Base-by-base conservation (phyloP, 1,140 invertebrate genomes). In the Pissodes strobi region DNA sequence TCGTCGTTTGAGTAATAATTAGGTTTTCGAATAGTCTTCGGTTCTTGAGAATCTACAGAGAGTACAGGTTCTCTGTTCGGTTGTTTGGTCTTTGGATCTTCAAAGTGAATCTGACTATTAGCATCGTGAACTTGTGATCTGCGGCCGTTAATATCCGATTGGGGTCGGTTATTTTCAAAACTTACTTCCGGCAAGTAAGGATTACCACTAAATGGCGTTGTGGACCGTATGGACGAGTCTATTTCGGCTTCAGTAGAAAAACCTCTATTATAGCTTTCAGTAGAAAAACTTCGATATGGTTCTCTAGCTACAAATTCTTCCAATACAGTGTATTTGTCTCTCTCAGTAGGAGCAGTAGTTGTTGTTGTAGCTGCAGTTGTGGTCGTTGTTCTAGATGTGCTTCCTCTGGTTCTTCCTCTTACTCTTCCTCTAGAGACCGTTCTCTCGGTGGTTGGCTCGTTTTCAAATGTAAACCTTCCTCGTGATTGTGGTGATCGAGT, bases 321-420 rank as follows among this genome's bases (percentile, higher is more conserved):
- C 22, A 74, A 59, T 13, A 74, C 68, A 6, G 72, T 74, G 45
- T 74, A 74, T 12, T 58, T 60, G 4, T 59, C 27, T 12, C 38
- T 34, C 27, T 45, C 46, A 17, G 46, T 46, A 21, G 66, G 37
- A 30, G 46, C 65, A 10, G 52, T 70, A 22, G 62, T 30, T 22
- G 60, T 68, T 4, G 58, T 68, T 13, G 56, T 39, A 15, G 62
- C 49, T 30, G 34, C 38, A 9, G 62, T 21, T 19, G 58, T 58
- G 39, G 58, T 48, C 21, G 65, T 62, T 21, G 18, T 27, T 43
- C 23, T 27, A 10, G 60, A 17, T 18, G 55, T 58, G 27, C 60
- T 38, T 15, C 61, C 52, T 49, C 68, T 49, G 19, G 63, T 43
- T 46, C 63, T 56, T 17, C 58, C 45, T 61, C 49, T 66, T 10